Evolutionary conservation across 1,140 invertebrate species (phyloP).

Genomic region (Drosophila persimilis): DNA sequence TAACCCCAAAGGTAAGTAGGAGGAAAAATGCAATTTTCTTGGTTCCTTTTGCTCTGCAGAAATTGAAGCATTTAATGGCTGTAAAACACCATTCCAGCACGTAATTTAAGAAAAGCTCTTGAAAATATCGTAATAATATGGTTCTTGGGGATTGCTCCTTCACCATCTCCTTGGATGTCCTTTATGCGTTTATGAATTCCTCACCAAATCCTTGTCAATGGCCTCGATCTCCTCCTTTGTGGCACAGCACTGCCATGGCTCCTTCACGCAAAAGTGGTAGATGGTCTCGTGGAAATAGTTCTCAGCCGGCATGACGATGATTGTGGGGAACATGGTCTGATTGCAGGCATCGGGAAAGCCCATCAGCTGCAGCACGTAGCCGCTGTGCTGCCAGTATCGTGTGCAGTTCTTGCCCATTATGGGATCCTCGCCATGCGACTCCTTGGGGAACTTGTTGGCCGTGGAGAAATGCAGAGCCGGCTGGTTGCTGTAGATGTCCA

Average conservation of each 20-base stretch:
- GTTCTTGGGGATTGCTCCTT: no score
- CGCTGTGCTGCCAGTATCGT: constrained; percentile 89
- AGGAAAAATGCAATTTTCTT: constrained; percentile 26
- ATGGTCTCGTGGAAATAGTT: constrained; percentile 86
- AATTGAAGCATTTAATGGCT: no score
- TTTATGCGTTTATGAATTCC: background rate
- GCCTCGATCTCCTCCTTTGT: constrained; percentile 27
- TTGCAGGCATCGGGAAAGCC: constrained; percentile 96
- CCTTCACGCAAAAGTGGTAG: constrained; percentile 84
- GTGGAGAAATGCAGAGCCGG: constrained; percentile 96
- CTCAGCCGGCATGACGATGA: constrained; percentile 87
- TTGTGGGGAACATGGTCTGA: constrained; percentile 83
- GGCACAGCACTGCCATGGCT: constrained; percentile 82
- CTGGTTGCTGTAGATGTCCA: constrained; percentile 92
- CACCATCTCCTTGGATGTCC: background rate
- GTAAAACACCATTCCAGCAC: no score
- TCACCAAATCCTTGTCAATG: constrained; percentile 27
- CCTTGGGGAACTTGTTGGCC: constrained; percentile 85
- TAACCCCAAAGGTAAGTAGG: constrained; percentile 38
- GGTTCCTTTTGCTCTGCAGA: background rate
- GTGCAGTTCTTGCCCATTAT: constrained; percentile 88
- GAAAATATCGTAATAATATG: constrained; percentile 3
- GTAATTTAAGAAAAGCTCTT: no score
- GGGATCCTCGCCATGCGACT: constrained; percentile 67
- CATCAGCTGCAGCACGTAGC: constrained; percentile 95